Base-by-base conservation (phyloP, 2,888 invertebrate species). In the Rhabditoides inermis region DNA sequence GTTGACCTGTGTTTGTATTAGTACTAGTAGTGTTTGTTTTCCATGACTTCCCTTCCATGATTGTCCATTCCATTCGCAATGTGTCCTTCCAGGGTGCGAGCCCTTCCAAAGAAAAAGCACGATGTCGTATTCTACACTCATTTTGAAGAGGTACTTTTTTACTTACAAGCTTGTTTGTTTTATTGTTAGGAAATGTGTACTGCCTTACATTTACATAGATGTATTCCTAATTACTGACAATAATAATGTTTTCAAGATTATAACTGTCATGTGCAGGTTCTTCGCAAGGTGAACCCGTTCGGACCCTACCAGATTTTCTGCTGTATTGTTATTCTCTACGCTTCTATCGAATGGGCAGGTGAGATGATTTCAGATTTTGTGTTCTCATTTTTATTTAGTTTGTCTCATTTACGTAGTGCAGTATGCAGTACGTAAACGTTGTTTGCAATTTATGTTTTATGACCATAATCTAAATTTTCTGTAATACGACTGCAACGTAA, bases 341-440 rank as follows among this genome's bases (percentile, higher is more conserved):
- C 71, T 12, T 62, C 65, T 30, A 73, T 73, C 50, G 65, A 66
- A 53, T 73, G 73, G 73, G 68, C 72, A 7, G 72, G 71, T 69
- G n/a, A 39, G 60, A 25, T 36, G 23, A 12, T 40, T 32, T 40
- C 26, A 22, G n/a, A 42, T 42, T 42, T 42, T 42, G n/a, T 6
- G n/a, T 1, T 42, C 1, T 20, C 2, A 20, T 42, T 23, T 23
- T 15, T 26, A 18, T 15, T 22, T 23, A 22, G 26, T 2, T 42
- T 15, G 1, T 23, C 22, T 22, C 22, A 20, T 42, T 3, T 42
- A 18, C 42, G 23, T 26, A 2, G 22, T 42, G n/a, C 25, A 22
- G n/a, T 37, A 42, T 26, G 20, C 2, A n/a, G n/a, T 42, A 20
- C 26, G 42, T 42, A 18, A 18, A 20, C 18, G 22, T 20, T 10